A percentile compares a stretch with the other conserved stretches of the same genome.
These are phyloP conservation scores for Festucalex cinctus DNA, from an alignment of 2,113 vertebrate species.

Conservation along the genomic window DNA sequence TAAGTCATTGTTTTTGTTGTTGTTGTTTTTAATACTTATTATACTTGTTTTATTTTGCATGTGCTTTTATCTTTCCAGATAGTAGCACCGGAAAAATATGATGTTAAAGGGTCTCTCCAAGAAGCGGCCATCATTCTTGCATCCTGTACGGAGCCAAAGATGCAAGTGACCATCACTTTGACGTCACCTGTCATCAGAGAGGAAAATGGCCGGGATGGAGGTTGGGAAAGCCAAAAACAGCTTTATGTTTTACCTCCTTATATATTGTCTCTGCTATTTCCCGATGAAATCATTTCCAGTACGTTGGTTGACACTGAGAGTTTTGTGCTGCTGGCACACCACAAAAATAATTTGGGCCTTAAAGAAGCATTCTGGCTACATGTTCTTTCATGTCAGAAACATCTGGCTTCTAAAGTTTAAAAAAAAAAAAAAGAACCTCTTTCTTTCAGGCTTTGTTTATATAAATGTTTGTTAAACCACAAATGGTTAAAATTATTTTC, in stretches of 20 bases:
- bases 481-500: neutral
- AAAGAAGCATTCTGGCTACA: neutral
- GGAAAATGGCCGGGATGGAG: constrained; percentile 90
- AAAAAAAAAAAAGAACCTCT: neutral
- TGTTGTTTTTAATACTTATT: too few species aligned
- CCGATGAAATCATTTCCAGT: constrained; percentile 58
- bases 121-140: constrained; percentile 93
- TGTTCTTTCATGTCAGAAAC: constrained; percentile 14
- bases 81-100: constrained; percentile 94
- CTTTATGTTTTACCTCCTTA: constrained; percentile 26
- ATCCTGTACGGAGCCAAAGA: constrained; percentile 90
- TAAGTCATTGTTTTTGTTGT: too few species aligned
- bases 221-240: constrained; percentile 78
- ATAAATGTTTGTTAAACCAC: neutral
- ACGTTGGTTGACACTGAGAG: constrained; percentile 67
- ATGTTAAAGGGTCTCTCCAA: constrained; percentile 86
- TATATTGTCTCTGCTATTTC: constrained; percentile 41
- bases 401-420: neutral
- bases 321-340: constrained; percentile 72
- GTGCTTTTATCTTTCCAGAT: constrained; percentile 69
- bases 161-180: constrained; percentile 97
- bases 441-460: constrained; percentile 2
- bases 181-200: constrained; percentile 96
- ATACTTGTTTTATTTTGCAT: neutral
- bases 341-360: neutral